Percentiles rank a stretch among this genome's conserved stretches.
Evolutionary conservation across 2,888 invertebrate genomes (phyloP).

Genomic region (Smittia sp.): DNA sequence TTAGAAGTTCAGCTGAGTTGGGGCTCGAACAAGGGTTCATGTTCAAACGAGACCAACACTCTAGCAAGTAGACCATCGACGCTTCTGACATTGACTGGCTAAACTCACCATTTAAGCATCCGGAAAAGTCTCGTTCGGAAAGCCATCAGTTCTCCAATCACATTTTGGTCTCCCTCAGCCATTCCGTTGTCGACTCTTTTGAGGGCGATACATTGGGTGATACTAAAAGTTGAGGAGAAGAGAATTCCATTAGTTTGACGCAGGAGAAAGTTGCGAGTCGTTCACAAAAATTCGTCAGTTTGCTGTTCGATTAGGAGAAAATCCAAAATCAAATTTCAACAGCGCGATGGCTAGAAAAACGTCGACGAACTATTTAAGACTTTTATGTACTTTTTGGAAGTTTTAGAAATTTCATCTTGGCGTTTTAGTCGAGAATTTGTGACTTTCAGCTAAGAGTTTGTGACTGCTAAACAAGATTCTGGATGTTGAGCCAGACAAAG

Average conservation of each 20-base stretch:
- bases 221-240: background rate
- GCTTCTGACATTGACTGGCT: background rate
- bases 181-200: slow-evolving; percentile 7
- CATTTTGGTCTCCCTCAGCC: background rate
- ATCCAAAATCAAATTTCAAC: too few relatives aligned
- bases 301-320: too few relatives aligned
- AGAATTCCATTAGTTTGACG: background rate
- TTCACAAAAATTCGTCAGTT: too few relatives aligned
- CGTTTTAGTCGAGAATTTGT: too few relatives aligned
- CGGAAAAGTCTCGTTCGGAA: background rate
- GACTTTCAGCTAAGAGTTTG: too few relatives aligned
- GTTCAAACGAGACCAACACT: background rate
- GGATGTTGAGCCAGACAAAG: too few relatives aligned
- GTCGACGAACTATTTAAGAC: background rate
- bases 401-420: too few relatives aligned
- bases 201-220: background rate
- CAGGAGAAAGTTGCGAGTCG: too few relatives aligned
- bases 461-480: too few relatives aligned
- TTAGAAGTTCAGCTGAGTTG: background rate
- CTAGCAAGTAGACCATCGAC: background rate
- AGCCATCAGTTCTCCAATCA: background rate
- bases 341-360: too few relatives aligned
- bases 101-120: slow-evolving; percentile 36
- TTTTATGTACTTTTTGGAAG: slow-evolving; percentile 14
- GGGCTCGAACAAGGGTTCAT: slow-evolving; percentile 20